A percentile compares a stretch with the other conserved stretches of the same genome.
Evolutionary conservation across 1,140 invertebrate species (phyloP).

Genomic region (Thaumatotibia leucotreta): DNA sequence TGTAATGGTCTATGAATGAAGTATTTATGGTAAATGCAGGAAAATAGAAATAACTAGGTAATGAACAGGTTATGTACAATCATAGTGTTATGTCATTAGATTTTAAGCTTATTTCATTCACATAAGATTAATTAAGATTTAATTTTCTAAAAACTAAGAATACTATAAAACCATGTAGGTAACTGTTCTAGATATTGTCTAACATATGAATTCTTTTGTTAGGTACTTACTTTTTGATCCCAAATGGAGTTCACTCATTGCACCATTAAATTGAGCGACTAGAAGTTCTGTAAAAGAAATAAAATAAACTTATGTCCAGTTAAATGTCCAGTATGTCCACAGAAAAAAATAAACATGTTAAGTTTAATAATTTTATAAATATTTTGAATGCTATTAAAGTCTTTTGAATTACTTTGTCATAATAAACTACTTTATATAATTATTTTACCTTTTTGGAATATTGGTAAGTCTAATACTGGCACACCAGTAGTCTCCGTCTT

Average conservation of each 20-base stretch:
- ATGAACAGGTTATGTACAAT: neutral
- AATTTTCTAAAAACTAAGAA: neutral
- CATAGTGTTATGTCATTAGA: neutral
- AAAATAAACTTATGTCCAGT: constrained; percentile 13
- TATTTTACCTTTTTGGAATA: constrained; percentile 62
- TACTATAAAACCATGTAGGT: neutral
- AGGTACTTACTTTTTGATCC: constrained; percentile 59
- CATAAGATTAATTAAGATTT: no score
- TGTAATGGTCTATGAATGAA: neutral
- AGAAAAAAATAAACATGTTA: no score
- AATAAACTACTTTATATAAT: no score
- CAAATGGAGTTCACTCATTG: constrained; percentile 43
- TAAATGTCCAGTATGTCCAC: no score
- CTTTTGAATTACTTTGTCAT: no score
- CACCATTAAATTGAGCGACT: constrained; percentile 65
- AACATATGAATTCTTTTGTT: neutral
- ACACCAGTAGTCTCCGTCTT: constrained; percentile 42
- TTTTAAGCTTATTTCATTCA: neutral
- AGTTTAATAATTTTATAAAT: no score
- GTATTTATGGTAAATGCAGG: neutral
- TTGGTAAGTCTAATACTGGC: constrained; percentile 37
- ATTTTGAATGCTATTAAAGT: no score
- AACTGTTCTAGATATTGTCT: neutral
- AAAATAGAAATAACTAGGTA: neutral
- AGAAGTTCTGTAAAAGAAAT: constrained; percentile 47